Percentiles rank a stretch among this genome's conserved stretches.
These are phyloP conservation scores for Chinchilla lanigera DNA, from an alignment of 2,113 vertebrate genomes.

Conservation along the genomic window DNA sequence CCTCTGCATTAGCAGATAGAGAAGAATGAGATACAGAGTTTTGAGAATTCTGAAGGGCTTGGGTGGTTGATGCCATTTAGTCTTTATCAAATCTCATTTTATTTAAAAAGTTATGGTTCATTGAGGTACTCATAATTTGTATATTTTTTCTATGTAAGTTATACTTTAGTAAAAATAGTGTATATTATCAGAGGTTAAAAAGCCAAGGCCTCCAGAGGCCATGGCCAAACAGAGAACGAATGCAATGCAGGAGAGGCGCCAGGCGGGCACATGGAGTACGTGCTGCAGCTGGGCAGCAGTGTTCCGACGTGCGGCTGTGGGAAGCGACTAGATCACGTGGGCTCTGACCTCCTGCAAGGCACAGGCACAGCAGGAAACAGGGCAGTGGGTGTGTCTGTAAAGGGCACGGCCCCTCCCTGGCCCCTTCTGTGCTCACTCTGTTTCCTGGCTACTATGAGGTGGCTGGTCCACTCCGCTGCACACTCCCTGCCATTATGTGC, in stretches of 20 bases:
- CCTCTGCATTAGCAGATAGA: background rate
- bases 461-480: background rate
- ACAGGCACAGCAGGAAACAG: background rate
- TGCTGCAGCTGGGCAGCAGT: background rate
- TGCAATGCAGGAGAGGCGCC: background rate
- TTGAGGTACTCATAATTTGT: constrained; percentile 6
- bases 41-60: background rate
- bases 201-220: background rate
- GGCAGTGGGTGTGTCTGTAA: background rate
- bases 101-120: background rate
- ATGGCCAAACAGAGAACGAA: background rate
- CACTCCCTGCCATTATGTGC: background rate
- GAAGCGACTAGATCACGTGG: background rate
- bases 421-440: background rate
- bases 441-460: background rate
- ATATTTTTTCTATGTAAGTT: background rate
- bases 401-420: background rate
- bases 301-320: background rate
- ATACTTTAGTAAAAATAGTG: background rate
- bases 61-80: background rate
- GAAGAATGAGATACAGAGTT: background rate
- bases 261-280: background rate
- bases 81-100: background rate
- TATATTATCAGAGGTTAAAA: background rate
- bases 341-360: background rate